Conservation (phyloP, 2,888 invertebrate genomes). For the Eugnorisma glareosa region DNA sequence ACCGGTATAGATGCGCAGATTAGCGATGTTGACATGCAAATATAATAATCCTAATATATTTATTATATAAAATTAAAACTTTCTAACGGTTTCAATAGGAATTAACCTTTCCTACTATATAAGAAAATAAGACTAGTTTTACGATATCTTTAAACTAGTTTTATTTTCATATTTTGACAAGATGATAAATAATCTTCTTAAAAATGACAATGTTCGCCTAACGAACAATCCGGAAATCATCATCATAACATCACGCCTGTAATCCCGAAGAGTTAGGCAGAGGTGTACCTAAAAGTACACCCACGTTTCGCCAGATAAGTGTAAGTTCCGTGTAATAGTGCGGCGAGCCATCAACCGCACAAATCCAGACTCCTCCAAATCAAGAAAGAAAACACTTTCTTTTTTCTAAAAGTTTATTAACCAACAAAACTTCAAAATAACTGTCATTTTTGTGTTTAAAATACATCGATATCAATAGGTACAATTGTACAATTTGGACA, state of each 20-base stretch:
- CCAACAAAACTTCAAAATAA: background rate
- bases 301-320: too few relatives aligned
- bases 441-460: background rate
- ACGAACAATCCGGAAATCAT: too few relatives aligned
- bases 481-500: background rate
- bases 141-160: background rate
- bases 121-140: background rate
- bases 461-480: background rate
- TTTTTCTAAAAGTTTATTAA: background rate
- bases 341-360: too few relatives aligned
- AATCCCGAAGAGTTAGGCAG: too few relatives aligned
- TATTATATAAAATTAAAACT: background rate
- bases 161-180: background rate
- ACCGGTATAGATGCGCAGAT: background rate
- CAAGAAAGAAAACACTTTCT: background rate
- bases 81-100: background rate
- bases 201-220: background rate
- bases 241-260: too few relatives aligned
- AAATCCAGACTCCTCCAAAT: too few relatives aligned
- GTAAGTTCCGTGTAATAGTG: too few relatives aligned
- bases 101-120: background rate
- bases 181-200: background rate
- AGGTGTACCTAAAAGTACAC: too few relatives aligned
- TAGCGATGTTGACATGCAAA: slow-evolving; percentile 6
- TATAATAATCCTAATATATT: background rate